Conservation (phyloP, 2,888 invertebrate species). For the Creontiades dilutus region DNA sequence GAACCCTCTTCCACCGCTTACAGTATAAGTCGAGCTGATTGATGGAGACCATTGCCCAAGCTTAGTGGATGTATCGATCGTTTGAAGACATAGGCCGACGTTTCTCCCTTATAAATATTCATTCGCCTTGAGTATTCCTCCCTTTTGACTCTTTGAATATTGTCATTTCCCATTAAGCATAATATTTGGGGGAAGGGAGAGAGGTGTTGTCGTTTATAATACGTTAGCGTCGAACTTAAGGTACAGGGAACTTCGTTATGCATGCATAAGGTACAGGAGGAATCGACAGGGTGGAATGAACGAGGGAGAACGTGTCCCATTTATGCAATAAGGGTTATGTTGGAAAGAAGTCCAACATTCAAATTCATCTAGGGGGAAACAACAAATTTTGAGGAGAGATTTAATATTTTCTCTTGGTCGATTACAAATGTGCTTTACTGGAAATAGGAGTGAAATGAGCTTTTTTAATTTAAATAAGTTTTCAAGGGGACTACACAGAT, state of each 20-base stretch:
- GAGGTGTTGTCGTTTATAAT: not conserved
- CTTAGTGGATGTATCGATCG: constrained; percentile 3
- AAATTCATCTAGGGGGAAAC: too few relatives aligned
- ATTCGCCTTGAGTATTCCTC: not conserved
- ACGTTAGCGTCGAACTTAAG: not conserved
- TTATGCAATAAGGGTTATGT: too few relatives aligned
- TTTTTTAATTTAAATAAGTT: too few relatives aligned
- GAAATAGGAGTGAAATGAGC: too few relatives aligned
- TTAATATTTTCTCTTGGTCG: too few relatives aligned
- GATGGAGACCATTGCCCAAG: constrained; percentile 13
- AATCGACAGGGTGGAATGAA: not conserved
- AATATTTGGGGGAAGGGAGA: not conserved
- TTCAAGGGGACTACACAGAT: too few relatives aligned
- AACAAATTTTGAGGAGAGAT: too few relatives aligned
- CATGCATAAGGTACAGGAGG: too few relatives aligned
- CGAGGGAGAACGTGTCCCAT: not conserved
- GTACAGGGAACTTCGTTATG: not conserved
- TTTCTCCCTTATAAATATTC: constrained; percentile 14
- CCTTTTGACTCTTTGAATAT: not conserved
- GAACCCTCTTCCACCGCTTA: not conserved
- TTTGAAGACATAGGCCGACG: not conserved
- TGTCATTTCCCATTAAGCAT: not conserved
- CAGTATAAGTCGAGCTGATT: not conserved
- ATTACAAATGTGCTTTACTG: too few relatives aligned
- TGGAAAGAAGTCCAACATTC: too few relatives aligned